Conservation (phyloP, 2,797 vertebrate genomes). For the Columba guinea region DNA sequence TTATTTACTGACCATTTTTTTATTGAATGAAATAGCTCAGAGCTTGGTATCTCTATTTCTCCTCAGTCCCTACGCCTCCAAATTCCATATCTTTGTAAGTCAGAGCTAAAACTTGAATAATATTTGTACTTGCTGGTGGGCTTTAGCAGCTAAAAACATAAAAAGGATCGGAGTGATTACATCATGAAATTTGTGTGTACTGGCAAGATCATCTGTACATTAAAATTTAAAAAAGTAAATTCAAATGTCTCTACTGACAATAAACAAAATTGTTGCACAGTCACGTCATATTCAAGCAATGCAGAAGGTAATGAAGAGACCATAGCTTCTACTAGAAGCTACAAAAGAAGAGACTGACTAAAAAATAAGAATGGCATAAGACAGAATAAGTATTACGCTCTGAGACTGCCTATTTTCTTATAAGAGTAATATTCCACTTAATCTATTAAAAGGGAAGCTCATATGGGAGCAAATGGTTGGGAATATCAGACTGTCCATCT, state of each 20-base stretch:
- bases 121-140: background rate
- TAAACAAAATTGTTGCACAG: background rate
- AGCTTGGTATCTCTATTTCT: background rate
- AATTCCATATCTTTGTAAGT: background rate
- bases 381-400: background rate
- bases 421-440: background rate
- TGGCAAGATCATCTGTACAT: background rate
- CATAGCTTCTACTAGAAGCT: background rate
- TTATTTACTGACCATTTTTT: background rate
- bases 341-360: background rate
- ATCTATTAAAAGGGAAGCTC: background rate
- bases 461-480: background rate
- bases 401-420: background rate
- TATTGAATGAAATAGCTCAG: background rate
- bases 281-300: background rate
- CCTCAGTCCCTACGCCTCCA: background rate
- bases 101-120: background rate
- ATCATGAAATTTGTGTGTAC: background rate
- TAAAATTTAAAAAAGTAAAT: background rate
- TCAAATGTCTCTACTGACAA: background rate
- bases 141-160: background rate
- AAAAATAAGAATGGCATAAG: background rate
- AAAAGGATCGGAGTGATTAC: background rate
- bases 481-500: background rate
- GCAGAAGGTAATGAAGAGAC: background rate